phyloP scores from a whole-genome alignment of 2,113 vertebrate species.

The Orthonyx spaldingii region DNA sequence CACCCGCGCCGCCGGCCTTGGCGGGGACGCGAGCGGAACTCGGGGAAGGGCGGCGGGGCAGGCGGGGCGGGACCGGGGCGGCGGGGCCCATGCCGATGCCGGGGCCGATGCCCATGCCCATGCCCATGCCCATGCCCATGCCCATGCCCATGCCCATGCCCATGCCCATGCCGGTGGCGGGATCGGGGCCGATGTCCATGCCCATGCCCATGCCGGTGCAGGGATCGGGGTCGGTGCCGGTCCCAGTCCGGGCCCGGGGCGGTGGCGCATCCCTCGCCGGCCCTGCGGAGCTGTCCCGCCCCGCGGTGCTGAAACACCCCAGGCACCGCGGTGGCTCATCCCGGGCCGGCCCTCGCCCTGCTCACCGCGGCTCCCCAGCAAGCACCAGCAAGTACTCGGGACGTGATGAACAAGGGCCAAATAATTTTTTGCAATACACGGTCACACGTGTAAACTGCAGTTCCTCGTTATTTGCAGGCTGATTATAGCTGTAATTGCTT shows the following conservation, averaged over 20 bases:
- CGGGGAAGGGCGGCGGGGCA: neutral
- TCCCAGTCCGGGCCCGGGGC: no score
- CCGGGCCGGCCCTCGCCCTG: neutral
- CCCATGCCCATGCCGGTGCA: accelerated
- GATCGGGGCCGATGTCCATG: no score
- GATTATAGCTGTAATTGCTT: slow-evolving; percentile 26
- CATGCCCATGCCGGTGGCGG: neutral
- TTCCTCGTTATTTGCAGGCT: neutral
- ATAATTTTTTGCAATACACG: neutral
- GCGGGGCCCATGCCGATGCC: neutral
- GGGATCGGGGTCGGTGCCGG: no score
- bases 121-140: no score
- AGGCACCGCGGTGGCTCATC: neutral
- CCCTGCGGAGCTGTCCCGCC: slow-evolving; percentile 59
- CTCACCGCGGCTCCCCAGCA: neutral
- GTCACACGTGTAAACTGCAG: neutral
- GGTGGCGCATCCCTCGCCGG: neutral
- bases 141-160: neutral
- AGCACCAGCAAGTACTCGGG: neutral
- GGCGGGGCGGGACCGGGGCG: accelerated
- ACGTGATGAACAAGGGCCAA: neutral
- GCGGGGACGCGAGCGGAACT: neutral
- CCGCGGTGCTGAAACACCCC: slow-evolving; percentile 65
- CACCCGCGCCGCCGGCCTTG: no score
- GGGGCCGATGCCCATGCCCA: no score